Evolutionary conservation across 2,113 vertebrate species (phyloP).

Genomic region (Gymnogyps californianus): DNA sequence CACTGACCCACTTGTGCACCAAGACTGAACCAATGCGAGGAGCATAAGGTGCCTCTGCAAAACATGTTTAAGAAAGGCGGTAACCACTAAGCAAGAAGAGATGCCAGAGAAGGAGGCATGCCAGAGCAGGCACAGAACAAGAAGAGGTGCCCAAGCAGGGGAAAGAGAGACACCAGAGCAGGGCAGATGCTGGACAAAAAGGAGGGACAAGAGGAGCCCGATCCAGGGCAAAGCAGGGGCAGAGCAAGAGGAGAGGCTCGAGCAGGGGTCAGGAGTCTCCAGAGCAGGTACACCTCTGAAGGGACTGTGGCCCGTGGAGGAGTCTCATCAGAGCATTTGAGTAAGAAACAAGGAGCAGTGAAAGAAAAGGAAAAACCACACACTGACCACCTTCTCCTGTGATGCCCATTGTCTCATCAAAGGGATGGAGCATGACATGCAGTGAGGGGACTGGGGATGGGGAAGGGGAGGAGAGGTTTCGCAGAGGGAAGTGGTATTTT

Average conservation of each 20-base stretch:
- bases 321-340: not conserved
- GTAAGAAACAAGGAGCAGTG: not conserved
- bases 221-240: not conserved
- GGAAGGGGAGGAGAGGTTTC: not conserved
- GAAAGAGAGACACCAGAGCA: not conserved
- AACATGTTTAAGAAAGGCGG: not conserved
- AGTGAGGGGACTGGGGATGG: not conserved
- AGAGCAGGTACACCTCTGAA: not conserved
- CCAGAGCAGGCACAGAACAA: not conserved
- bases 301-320: not conserved
- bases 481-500: not conserved
- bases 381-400: not conserved
- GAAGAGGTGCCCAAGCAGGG: not conserved
- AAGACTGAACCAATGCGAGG: not conserved
- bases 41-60: not conserved
- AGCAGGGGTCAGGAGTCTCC: not conserved
- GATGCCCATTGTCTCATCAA: not conserved
- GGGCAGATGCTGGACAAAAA: not conserved
- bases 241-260: not conserved
- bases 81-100: not conserved
- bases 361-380: not conserved
- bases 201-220: rapidly evolving
- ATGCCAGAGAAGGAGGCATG: not conserved
- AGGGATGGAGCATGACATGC: not conserved
- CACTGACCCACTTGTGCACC: not conserved